Percentiles rank a stretch among this genome's conserved stretches.
Conservation (phyloP, 37 sponge, comb jelly and placozoan species). For the Crambe crambe region DNA sequence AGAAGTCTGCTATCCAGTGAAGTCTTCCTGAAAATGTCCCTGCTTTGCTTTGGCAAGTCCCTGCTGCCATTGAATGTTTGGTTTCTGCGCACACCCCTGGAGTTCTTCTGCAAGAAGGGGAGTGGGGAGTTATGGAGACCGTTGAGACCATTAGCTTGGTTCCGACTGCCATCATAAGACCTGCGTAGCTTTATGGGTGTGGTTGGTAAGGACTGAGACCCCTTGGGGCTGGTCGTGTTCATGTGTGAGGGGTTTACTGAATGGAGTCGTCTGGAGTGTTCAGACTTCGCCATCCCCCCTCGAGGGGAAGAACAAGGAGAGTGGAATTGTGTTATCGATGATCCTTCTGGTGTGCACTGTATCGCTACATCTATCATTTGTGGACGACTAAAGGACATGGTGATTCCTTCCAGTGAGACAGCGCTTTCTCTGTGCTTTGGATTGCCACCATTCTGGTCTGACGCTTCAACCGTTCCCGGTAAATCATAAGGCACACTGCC, state of each 20-base stretch:
- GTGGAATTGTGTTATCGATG: not conserved
- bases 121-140: not conserved
- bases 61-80: not conserved
- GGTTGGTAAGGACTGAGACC: not conserved
- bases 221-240: not conserved
- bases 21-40: not conserved
- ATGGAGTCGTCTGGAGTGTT: not conserved
- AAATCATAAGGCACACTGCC: conserved; percentile 57
- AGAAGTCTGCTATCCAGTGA: not conserved
- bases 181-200: conserved; percentile 1
- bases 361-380: conserved; percentile 14
- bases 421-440: not conserved
- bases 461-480: conserved; percentile 27
- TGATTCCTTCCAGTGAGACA: conserved; percentile 1
- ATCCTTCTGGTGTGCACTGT: not conserved
- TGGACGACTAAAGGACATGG: not conserved
- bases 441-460: not conserved
- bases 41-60: not conserved
- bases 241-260: not conserved
- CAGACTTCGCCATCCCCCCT: not conserved
- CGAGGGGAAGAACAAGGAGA: not conserved
- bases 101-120: not conserved
- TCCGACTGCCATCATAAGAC: not conserved
- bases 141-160: not conserved
- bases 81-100: not conserved